Conservation (phyloP, 2,113 vertebrate genomes). For the Ornithorhynchus anatinus region DNA sequence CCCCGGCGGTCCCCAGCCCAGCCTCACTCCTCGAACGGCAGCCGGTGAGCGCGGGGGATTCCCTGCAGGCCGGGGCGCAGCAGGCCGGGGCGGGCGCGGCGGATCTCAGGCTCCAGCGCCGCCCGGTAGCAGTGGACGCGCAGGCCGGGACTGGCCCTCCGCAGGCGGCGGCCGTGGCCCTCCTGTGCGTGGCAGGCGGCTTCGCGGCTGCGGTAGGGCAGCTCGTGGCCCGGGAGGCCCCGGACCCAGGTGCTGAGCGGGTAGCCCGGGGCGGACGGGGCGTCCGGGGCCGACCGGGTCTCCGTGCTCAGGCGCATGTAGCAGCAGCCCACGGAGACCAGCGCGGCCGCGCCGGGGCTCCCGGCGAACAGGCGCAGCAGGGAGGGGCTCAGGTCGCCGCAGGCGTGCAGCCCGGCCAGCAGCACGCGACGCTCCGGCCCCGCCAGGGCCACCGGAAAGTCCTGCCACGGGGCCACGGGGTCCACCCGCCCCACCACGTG, state of each 20-base stretch:
- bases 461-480: constrained; percentile 74
- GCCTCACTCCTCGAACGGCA: constrained; percentile 85
- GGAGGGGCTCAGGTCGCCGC: constrained; percentile 88
- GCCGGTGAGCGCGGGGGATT: constrained; percentile 77
- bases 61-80: constrained; percentile 82
- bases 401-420: constrained; percentile 89
- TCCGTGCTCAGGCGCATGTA: constrained; percentile 90
- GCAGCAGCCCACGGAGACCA: constrained; percentile 89
- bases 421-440: constrained; percentile 57
- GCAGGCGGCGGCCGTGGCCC: constrained; percentile 75
- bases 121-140: constrained; percentile 87
- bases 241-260: constrained; percentile 84
- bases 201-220: constrained; percentile 89
- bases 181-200: constrained; percentile 89
- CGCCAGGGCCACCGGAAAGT: constrained; percentile 74
- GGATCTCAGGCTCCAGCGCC: constrained; percentile 81
- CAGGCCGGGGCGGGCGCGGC: constrained; percentile 62
- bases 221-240: constrained; percentile 66
- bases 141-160: constrained; percentile 56
- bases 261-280: constrained; percentile 65
- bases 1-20: not conserved
- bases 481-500: constrained; percentile 82
- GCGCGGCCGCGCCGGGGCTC: constrained; percentile 75
- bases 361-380: constrained; percentile 83
- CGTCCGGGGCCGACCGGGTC: not conserved